Evolutionary conservation across 2,797 vertebrate species (phyloP).

Genomic region (Brachyrhaphis roseni): DNA sequence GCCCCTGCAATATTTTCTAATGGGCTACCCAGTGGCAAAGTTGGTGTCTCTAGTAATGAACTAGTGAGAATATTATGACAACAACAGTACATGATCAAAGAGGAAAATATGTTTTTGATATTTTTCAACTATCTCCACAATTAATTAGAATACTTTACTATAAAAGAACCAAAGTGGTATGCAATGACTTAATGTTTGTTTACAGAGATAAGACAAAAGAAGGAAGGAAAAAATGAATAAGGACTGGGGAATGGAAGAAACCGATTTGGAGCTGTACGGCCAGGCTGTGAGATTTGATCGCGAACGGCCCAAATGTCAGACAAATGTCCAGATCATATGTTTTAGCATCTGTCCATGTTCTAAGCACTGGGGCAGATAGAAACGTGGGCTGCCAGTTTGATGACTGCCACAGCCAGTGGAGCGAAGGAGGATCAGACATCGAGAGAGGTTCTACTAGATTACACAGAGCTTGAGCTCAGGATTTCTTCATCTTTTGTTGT

Average conservation of each 20-base stretch:
- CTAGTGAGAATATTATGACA: not conserved
- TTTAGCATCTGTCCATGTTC: slow-evolving; percentile 27
- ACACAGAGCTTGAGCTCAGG: slow-evolving; percentile 72
- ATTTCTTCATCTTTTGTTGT: slow-evolving; percentile 75
- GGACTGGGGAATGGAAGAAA: not conserved
- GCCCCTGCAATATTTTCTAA: not conserved
- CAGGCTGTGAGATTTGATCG: not conserved
- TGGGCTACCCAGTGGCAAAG: no score
- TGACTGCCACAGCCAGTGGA: slow-evolving; percentile 50
- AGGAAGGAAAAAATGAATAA: not conserved
- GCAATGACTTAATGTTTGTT: not conserved
- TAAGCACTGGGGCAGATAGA: slow-evolving; percentile 56
- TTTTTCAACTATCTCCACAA: not conserved
- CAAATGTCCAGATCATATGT: slow-evolving; percentile 10
- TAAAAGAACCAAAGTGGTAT: not conserved
- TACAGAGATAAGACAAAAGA: not conserved
- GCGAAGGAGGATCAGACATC: slow-evolving; percentile 68
- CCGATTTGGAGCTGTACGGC: not conserved
- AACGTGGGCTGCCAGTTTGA: slow-evolving; percentile 57
- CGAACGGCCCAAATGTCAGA: not conserved
- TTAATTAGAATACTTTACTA: not conserved
- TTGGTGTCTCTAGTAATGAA: not conserved
- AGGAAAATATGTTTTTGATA: not conserved
- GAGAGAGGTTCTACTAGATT: slow-evolving; percentile 70
- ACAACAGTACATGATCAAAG: not conserved